Conservation (phyloP, 2,797 vertebrate genomes). For the Pseudomugil tenellus region DNA sequence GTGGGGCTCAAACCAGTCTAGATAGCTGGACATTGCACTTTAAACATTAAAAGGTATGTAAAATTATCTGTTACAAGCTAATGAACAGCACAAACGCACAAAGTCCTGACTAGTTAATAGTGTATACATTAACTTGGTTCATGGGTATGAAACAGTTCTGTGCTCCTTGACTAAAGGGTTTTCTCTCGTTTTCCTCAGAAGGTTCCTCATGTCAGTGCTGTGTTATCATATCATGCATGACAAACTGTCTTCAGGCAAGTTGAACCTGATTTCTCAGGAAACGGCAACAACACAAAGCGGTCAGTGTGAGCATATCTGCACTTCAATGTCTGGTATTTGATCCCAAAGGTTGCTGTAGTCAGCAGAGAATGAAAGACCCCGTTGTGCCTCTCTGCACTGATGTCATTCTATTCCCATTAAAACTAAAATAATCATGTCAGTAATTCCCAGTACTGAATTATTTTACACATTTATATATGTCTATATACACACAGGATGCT, state of each 20-base stretch:
- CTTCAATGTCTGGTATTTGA: slow-evolving; percentile 42
- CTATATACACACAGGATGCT: background rate
- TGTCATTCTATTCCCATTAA: slow-evolving; percentile 9
- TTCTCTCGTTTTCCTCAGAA: slow-evolving; percentile 20
- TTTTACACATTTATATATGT: slow-evolving; percentile 4
- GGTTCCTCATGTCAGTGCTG: slow-evolving; percentile 22
- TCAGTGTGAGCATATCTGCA: slow-evolving; percentile 51
- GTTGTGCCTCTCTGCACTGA: slow-evolving; percentile 15
- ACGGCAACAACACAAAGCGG: slow-evolving; percentile 49
- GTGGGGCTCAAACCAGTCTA: background rate
- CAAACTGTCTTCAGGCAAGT: slow-evolving; percentile 32
- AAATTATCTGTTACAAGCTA: background rate
- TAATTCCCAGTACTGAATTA: background rate
- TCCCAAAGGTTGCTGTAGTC: slow-evolving; percentile 34
- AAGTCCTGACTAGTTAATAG: background rate
- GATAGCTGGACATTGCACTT: background rate
- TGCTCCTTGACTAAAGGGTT: slow-evolving; percentile 26
- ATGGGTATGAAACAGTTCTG: background rate
- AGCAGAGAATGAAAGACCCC: slow-evolving; percentile 26
- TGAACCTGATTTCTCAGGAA: slow-evolving; percentile 39
- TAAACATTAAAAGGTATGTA: background rate
- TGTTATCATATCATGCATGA: slow-evolving; percentile 32
- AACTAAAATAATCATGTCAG: slow-evolving; percentile 15
- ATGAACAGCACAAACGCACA: background rate
- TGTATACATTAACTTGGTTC: background rate